phyloP scores from a whole-genome alignment of 2,797 vertebrate genomes.

The Triplophysa yarkandensis region DNA sequence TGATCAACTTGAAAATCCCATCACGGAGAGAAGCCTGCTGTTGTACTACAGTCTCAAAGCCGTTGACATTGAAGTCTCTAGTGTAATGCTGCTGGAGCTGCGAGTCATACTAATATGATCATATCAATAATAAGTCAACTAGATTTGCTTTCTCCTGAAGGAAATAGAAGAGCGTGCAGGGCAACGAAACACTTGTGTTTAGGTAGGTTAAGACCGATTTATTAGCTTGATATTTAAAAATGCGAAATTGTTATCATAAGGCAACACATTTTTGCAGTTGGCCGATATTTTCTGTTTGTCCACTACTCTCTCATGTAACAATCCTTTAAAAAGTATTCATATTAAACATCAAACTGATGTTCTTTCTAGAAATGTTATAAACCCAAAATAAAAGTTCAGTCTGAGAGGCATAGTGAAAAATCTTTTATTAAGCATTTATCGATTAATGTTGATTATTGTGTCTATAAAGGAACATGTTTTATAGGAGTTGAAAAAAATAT shows the following conservation, averaged over 20 bases:
- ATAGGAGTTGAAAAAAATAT: no score
- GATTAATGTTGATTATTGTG: no score
- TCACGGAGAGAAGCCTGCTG: not conserved
- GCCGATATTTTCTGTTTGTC: no score
- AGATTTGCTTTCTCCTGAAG: not conserved
- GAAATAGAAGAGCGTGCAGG: not conserved
- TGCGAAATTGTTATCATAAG: no score
- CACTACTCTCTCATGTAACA: no score
- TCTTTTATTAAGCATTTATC: no score
- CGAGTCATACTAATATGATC: not conserved
- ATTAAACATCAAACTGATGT: no score
- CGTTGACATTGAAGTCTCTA: not conserved
- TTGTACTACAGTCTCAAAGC: not conserved
- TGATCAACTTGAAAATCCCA: constrained; percentile 20
- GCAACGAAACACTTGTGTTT: not conserved
- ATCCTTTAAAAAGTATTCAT: no score
- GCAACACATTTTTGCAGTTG: not conserved
- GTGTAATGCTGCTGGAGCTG: not conserved
- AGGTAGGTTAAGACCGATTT: not conserved
- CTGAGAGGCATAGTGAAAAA: no score
- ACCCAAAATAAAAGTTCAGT: no score
- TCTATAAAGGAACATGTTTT: no score
- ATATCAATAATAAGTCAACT: not conserved
- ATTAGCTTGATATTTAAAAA: not conserved
- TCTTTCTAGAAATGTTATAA: no score